Percentiles rank a stretch among this genome's conserved stretches.
These are phyloP conservation scores for Hydrochoerus hydrochaeris DNA, from an alignment of 2,113 vertebrate species.

Conservation along the genomic window DNA sequence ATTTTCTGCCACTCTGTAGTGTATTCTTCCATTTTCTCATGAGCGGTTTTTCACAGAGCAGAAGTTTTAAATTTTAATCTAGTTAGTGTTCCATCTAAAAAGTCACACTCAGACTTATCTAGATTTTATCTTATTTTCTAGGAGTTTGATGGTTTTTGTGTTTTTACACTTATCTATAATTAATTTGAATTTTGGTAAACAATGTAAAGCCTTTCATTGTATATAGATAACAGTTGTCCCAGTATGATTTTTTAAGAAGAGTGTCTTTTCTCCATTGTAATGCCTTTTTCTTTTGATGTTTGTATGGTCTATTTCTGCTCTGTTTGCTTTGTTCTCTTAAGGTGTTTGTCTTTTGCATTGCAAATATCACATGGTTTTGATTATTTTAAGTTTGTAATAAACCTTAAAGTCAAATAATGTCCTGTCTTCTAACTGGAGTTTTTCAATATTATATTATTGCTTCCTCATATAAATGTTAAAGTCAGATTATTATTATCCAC, in stretches of 20 bases:
- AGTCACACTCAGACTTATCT: background rate
- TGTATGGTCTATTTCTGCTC: background rate
- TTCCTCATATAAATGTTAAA: background rate
- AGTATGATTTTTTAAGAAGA: background rate
- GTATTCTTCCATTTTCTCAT: background rate
- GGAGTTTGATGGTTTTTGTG: background rate
- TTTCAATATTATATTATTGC: slow-evolving; percentile 2
- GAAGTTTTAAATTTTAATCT: slow-evolving; percentile 20
- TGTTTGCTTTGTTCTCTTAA: background rate
- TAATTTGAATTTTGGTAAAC: slow-evolving; percentile 41
- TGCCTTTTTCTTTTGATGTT: background rate
- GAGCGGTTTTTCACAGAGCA: background rate
- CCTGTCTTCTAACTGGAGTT: background rate
- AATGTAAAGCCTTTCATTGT: background rate
- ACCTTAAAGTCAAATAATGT: background rate
- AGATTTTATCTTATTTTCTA: slow-evolving; percentile 1
- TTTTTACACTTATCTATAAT: slow-evolving; percentile 30
- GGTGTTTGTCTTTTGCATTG: background rate
- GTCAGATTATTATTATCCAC: background rate
- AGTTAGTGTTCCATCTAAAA: background rate
- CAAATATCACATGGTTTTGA: background rate
- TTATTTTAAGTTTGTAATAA: background rate
- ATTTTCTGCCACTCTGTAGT: background rate
- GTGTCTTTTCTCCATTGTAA: background rate
- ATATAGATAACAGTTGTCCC: background rate